Conservation (phyloP, 2,113 vertebrate genomes). For the Scomber colias region DNA sequence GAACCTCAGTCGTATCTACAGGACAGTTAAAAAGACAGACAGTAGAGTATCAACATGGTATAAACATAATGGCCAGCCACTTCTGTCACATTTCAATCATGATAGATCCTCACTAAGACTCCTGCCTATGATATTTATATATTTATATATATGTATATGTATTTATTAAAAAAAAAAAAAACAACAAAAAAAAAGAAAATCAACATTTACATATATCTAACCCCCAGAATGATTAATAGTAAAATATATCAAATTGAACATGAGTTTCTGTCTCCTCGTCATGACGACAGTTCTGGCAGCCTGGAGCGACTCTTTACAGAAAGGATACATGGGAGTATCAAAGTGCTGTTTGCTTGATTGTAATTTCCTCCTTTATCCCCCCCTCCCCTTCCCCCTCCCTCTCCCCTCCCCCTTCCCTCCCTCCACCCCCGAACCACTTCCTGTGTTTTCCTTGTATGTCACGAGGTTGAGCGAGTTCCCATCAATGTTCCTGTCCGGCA, state of each 20-base stretch:
- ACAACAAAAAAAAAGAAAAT: neutral
- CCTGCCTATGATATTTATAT: slow-evolving; percentile 27
- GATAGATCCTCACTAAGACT: slow-evolving; percentile 15
- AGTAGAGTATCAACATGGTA: slow-evolving; percentile 56
- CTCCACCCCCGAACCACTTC: slow-evolving; percentile 39
- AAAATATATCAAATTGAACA: slow-evolving; percentile 43
- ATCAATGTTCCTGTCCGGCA: neutral
- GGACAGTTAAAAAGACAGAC: slow-evolving; percentile 26
- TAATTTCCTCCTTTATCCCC: slow-evolving; percentile 32
- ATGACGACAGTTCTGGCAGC: slow-evolving; percentile 27
- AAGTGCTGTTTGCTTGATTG: slow-evolving; percentile 77
- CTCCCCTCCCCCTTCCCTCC: neutral
- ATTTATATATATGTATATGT: neutral
- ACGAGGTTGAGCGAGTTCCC: slow-evolving; percentile 20
- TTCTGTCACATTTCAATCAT: slow-evolving; percentile 20
- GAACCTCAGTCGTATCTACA: neutral
- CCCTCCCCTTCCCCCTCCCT: neutral
- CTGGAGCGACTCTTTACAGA: slow-evolving; percentile 43
- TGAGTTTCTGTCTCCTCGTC: slow-evolving; percentile 31
- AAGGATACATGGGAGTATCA: slow-evolving; percentile 63
- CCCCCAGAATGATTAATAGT: slow-evolving; percentile 18
- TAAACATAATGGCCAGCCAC: slow-evolving; percentile 69
- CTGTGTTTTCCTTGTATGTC: slow-evolving; percentile 35
- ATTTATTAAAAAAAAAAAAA: slow-evolving; percentile 20
- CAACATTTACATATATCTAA: slow-evolving; percentile 27